phyloP scores from a whole-genome alignment of 2,888 invertebrate genomes.

The Arge pagana region DNA sequence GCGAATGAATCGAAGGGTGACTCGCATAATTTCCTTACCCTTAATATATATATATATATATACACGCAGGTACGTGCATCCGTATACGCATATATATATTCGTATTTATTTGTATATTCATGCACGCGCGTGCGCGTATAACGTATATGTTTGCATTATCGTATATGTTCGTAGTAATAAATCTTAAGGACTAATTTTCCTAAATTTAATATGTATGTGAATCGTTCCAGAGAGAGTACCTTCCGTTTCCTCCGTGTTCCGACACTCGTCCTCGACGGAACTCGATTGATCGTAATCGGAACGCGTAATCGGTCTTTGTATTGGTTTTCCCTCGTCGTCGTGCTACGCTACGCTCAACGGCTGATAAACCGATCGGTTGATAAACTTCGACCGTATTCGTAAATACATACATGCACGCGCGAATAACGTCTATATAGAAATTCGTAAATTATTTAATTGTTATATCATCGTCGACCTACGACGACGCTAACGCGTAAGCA shows the following conservation, averaged over 20 bases:
- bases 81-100: neutral
- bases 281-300: too few species aligned
- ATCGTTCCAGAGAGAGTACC: too few species aligned
- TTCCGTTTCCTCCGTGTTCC: too few species aligned
- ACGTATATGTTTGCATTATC: neutral
- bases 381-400: slow-evolving; percentile 13
- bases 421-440: neutral
- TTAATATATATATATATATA: neutral
- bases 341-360: too few species aligned
- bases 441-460: neutral
- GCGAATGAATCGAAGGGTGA: too few species aligned
- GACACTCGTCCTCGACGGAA: too few species aligned
- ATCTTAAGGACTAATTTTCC: slow-evolving; percentile 36
- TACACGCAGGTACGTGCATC: neutral
- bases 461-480: neutral
- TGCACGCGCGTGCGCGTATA: too few species aligned
- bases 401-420: slow-evolving; percentile 34
- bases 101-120: neutral
- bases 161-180: slow-evolving; percentile 30
- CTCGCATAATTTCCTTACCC: neutral
- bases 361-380: neutral
- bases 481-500: too few species aligned
- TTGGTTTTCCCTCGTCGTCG: too few species aligned
- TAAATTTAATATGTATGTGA: slow-evolving; percentile 31
- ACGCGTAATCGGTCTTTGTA: too few species aligned